Percentiles rank a stretch among this genome's conserved stretches.
phyloP scores from a whole-genome alignment of 2,888 invertebrate species.

The Teinopalpus imperialis region DNA sequence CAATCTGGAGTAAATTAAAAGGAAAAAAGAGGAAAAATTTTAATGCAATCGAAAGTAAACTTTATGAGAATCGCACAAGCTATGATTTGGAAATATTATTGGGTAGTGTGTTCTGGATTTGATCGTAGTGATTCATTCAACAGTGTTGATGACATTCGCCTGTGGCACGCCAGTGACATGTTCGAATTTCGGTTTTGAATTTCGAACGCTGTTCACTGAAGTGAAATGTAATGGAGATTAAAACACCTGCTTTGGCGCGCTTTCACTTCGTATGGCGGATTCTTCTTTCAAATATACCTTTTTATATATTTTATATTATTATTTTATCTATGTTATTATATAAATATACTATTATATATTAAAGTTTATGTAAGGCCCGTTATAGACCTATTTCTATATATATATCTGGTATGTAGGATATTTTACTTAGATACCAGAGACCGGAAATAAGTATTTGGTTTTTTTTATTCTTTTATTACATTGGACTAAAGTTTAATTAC shows the following conservation, averaged over 20 bases:
- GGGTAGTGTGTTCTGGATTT: conserved; percentile 35
- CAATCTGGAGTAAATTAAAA: conserved; percentile 26
- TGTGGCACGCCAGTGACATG: conserved; percentile 38
- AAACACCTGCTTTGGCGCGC: conserved; percentile 23
- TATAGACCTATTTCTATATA: too few species aligned
- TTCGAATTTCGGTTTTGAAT: conserved; percentile 34
- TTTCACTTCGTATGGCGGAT: conserved; percentile 1
- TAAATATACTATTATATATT: too few species aligned
- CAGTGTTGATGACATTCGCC: conserved; percentile 46
- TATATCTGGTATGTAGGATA: too few species aligned
- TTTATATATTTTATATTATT: too few species aligned
- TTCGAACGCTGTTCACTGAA: conserved; percentile 20
- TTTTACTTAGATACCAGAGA: too few species aligned
- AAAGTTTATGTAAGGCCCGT: too few species aligned
- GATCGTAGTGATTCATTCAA: conserved; percentile 57
- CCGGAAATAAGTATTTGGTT: too few species aligned
- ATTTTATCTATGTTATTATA: too few species aligned
- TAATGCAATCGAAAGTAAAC: conserved; percentile 37
- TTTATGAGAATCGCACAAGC: conserved; percentile 31
- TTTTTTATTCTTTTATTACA: too few species aligned
- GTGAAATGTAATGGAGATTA: conserved; percentile 21
- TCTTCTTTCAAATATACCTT: too few species aligned
- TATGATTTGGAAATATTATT: conserved; percentile 25
- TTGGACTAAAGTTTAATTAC: too few species aligned
- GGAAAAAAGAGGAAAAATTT: conserved; percentile 30